Evolutionary conservation across 1,140 invertebrate species (phyloP).

Genomic region (Bombus balteatus): DNA sequence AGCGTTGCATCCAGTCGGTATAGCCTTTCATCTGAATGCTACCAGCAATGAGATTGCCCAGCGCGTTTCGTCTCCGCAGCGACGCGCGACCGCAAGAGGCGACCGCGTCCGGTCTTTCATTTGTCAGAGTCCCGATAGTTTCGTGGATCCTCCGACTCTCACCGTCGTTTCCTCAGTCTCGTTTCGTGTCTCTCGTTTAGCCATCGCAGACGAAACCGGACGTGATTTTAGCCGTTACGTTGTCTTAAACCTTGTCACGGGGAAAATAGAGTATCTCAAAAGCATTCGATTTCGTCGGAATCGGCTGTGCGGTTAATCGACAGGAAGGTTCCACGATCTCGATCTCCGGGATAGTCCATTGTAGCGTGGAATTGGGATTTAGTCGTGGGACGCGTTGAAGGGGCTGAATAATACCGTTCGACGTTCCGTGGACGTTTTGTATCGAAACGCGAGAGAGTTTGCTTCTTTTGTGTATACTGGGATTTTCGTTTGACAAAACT

Average conservation of each 20-base stretch:
- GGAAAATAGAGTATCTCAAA: not conserved
- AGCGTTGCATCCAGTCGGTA: not conserved
- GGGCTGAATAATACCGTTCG: constrained; percentile 13
- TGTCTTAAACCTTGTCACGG: not conserved
- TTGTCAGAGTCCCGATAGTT: constrained; percentile 35
- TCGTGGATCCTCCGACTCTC: not conserved
- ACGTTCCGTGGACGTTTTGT: constrained; percentile 7
- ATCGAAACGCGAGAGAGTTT: not conserved
- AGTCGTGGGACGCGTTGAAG: not conserved
- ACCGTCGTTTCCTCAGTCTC: not conserved
- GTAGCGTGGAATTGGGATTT: constrained; percentile 14
- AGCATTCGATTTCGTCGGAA: not conserved
- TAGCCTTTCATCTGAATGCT: constrained; percentile 27
- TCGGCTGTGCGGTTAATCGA: not conserved
- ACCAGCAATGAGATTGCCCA: constrained; percentile 54
- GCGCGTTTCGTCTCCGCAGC: constrained; percentile 22
- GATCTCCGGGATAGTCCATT: not conserved
- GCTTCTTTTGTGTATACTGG: not conserved
- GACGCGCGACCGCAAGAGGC: constrained; percentile 37
- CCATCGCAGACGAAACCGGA: no score
- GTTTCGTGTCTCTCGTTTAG: not conserved
- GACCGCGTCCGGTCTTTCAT: constrained; percentile 45
- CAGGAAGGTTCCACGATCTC: not conserved
- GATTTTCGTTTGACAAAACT: not conserved
- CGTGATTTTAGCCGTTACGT: not conserved